Evolutionary conservation across 35 echinoderm and acorn worm genomes (phyloP).

Genomic region (Heliocidaris erythrogramma): DNA sequence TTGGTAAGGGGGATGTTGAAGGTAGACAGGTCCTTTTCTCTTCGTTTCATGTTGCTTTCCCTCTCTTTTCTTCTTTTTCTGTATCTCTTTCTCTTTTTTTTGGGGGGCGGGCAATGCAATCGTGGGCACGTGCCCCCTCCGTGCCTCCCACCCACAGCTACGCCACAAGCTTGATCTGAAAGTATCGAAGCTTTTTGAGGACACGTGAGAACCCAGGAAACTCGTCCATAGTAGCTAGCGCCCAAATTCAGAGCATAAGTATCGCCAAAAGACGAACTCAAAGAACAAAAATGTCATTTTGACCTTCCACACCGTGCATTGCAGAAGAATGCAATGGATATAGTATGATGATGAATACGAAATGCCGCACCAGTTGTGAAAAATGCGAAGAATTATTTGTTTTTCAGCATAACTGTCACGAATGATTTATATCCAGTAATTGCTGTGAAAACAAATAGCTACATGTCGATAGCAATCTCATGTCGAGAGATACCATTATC

Average conservation of each 20-base stretch:
- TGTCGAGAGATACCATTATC: neutral
- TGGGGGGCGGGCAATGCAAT: too few relatives aligned
- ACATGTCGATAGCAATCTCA: neutral
- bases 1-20: too few relatives aligned
- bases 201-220: neutral
- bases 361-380: neutral
- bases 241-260: neutral
- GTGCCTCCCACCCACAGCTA: too few relatives aligned
- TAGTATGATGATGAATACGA: neutral
- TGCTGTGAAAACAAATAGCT: constrained; percentile 11
- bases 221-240: neutral
- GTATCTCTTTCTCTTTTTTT: too few relatives aligned
- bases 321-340: neutral
- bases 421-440: constrained; percentile 13
- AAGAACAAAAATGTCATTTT: neutral
- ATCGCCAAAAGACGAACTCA: neutral
- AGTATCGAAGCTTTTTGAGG: neutral
- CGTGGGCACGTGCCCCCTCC: too few relatives aligned
- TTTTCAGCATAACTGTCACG: constrained; percentile 3
- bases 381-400: constrained; percentile 5
- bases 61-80: too few relatives aligned
- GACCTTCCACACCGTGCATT: neutral
- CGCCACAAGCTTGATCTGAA: neutral
- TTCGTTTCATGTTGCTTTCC: too few relatives aligned
- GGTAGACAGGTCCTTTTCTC: too few relatives aligned